phyloP scores from a whole-genome alignment of 2,113 vertebrate genomes.

The Chroicocephalus ridibundus region DNA sequence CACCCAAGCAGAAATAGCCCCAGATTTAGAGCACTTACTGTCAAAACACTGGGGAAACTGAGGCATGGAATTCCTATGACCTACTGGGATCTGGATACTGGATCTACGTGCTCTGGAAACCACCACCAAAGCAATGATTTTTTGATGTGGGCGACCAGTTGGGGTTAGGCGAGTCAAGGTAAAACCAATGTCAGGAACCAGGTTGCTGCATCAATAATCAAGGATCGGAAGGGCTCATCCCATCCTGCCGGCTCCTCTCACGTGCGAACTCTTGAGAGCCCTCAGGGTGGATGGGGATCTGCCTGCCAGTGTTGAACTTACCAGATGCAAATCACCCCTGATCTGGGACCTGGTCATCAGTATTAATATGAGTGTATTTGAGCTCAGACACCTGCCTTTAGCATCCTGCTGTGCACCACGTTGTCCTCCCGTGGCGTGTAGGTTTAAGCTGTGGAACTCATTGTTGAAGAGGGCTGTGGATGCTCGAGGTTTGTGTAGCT shows the following conservation, averaged over 20 bases:
- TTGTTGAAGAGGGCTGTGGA: not conserved
- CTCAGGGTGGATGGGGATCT: not conserved
- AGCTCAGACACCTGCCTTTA: not conserved
- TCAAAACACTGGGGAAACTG: not conserved
- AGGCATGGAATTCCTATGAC: not conserved
- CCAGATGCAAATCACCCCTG: not conserved
- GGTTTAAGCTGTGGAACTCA: not conserved
- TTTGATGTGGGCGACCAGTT: not conserved
- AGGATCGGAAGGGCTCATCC: not conserved
- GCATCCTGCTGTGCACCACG: not conserved
- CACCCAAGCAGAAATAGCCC: not conserved
- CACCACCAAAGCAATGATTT: not conserved
- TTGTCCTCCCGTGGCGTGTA: not conserved
- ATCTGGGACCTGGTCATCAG: not conserved
- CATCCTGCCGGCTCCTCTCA: accelerated
- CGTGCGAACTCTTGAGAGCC: not conserved
- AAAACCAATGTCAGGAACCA: not conserved
- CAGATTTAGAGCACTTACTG: not conserved
- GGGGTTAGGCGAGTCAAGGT: not conserved
- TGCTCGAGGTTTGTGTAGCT: not conserved
- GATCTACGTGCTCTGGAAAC: not conserved
- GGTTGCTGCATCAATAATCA: not conserved
- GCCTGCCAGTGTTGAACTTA: not conserved
- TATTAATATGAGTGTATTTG: not conserved
- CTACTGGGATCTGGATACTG: not conserved